These are phyloP conservation scores for Philopedon plagiatum DNA, from an alignment of 2,888 invertebrate species.

Conservation along the genomic window DNA sequence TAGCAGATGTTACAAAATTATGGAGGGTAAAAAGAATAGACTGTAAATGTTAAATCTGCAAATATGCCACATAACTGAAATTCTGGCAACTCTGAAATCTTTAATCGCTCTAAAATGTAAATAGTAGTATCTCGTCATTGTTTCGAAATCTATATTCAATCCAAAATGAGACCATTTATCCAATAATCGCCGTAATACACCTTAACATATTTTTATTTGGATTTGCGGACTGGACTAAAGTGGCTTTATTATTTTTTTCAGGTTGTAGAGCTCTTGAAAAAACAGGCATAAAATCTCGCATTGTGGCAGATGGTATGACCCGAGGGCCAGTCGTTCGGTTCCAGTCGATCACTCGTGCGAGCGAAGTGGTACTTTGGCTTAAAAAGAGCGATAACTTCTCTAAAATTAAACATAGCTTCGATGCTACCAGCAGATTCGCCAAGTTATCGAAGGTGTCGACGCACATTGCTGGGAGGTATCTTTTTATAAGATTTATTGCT, in stretches of 20 bases:
- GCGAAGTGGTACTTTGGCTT: slow-evolving; percentile 86
- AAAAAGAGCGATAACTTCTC: slow-evolving; percentile 82
- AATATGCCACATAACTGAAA: no score
- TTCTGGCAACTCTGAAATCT: no score
- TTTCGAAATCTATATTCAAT: no score
- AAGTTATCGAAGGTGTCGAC: slow-evolving; percentile 84
- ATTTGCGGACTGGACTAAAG: no score
- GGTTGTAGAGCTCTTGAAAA: slow-evolving; percentile 90
- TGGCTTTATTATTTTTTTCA: slow-evolving; percentile 34
- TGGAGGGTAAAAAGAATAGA: no score
- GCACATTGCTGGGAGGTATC: slow-evolving; percentile 86
- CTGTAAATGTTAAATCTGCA: no score
- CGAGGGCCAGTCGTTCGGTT: slow-evolving; percentile 94
- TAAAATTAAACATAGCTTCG: slow-evolving; percentile 85
- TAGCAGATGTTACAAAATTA: no score
- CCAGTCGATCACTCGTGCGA: slow-evolving; percentile 80
- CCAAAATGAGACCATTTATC: no score
- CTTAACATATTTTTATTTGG: no score
- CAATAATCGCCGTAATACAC: no score
- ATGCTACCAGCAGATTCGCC: slow-evolving; percentile 92
- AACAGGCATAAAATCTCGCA: slow-evolving; percentile 85
- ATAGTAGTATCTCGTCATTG: no score
- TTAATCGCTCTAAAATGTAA: no score
- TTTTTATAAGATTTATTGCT: slow-evolving; percentile 77
- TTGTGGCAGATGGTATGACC: slow-evolving; percentile 96